These are phyloP conservation scores for Anarhynchus alexandrinus DNA, from an alignment of 2,113 vertebrate species.

Conservation along the genomic window DNA sequence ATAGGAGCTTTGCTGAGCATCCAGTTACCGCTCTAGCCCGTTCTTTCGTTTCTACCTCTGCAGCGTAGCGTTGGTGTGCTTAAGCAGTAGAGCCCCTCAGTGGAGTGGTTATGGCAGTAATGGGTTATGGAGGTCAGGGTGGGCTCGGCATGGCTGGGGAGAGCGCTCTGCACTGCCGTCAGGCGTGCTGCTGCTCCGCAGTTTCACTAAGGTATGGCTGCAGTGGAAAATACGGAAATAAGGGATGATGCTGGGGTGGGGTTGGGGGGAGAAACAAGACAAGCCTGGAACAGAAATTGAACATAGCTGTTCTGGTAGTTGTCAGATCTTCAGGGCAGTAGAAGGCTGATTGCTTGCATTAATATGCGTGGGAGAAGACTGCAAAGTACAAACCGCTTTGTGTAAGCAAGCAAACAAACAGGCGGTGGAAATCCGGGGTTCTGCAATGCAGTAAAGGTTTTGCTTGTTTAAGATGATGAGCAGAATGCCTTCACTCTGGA, in stretches of 20 bases:
- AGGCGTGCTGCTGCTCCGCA: background rate
- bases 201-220: background rate
- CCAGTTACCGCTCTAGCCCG: background rate
- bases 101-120: background rate
- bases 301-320: background rate
- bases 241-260: background rate
- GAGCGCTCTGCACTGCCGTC: rapidly evolving
- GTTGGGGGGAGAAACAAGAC: background rate
- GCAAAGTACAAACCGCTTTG: background rate
- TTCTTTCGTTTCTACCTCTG: background rate
- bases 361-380: background rate
- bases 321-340: background rate
- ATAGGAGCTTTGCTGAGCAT: background rate
- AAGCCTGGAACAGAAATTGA: background rate
- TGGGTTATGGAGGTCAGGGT: background rate
- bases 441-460: background rate
- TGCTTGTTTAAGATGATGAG: background rate
- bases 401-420: background rate
- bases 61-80: background rate
- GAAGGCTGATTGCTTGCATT: background rate
- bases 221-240: background rate
- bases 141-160: rapidly evolving
- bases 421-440: background rate
- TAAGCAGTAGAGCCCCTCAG: background rate
- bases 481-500: background rate